phyloP scores from a whole-genome alignment of 2,888 invertebrate species.

The Suillia variegata region DNA sequence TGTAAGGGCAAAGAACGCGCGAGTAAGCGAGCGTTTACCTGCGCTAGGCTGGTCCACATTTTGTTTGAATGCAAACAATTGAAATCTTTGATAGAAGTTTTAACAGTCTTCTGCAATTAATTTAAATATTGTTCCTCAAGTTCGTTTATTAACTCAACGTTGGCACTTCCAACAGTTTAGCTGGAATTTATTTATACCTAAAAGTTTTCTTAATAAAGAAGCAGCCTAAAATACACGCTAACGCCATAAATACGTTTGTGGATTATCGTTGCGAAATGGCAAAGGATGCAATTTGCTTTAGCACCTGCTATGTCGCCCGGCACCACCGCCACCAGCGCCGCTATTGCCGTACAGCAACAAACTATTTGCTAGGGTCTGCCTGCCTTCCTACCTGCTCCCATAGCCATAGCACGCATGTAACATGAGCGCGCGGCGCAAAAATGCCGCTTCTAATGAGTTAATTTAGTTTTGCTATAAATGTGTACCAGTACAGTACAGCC shows the following conservation, averaged over 20 bases:
- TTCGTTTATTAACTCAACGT: too few species aligned
- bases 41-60: too few species aligned
- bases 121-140: too few species aligned
- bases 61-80: too few species aligned
- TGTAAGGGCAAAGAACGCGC: neutral
- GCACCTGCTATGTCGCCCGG: too few species aligned
- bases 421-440: neutral
- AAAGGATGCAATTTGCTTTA: neutral
- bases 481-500: too few species aligned
- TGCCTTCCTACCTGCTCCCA: neutral
- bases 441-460: conserved; percentile 53
- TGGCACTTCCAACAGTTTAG: neutral
- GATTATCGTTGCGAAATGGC: neutral
- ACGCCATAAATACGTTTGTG: too few species aligned
- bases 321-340: neutral
- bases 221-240: too few species aligned
- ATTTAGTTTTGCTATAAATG: conserved; percentile 57
- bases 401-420: neutral
- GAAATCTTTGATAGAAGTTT: too few species aligned
- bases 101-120: too few species aligned
- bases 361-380: neutral
- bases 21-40: neutral
- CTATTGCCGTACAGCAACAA: neutral
- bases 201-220: too few species aligned
- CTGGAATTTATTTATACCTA: too few species aligned